Conservation (phyloP, 2,797 vertebrate species). For the Mus caroli region DNA sequence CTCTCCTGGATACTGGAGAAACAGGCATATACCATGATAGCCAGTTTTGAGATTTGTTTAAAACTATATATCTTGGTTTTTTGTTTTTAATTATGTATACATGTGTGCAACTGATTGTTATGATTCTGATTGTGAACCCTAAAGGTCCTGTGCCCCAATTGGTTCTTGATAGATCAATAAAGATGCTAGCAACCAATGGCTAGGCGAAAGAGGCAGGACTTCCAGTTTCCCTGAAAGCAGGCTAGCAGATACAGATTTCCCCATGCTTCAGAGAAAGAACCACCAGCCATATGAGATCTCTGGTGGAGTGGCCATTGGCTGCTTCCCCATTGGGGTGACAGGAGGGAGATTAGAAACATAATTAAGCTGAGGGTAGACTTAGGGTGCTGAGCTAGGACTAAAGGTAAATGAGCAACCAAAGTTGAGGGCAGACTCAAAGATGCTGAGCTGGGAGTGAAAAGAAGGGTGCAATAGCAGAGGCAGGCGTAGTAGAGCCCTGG, state of each 20-base stretch:
- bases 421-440: background rate
- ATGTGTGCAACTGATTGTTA: background rate
- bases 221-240: background rate
- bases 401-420: background rate
- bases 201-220: background rate
- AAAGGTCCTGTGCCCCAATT: background rate
- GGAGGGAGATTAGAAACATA: background rate
- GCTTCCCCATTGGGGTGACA: background rate
- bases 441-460: background rate
- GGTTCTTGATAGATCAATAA: background rate
- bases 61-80: background rate
- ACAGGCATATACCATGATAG: background rate
- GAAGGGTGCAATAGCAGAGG: background rate
- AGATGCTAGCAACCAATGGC: background rate
- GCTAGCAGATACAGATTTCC: background rate
- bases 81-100: background rate
- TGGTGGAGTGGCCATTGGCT: background rate
- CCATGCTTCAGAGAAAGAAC: background rate
- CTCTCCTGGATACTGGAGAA: background rate
- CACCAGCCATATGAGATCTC: background rate
- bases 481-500: background rate
- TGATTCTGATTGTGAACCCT: background rate
- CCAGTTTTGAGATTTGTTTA: background rate
- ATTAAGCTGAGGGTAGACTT: too few species aligned
- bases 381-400: background rate